phyloP scores from a whole-genome alignment of 2,888 invertebrate genomes.

The Sinodicranocentrus sp. region DNA sequence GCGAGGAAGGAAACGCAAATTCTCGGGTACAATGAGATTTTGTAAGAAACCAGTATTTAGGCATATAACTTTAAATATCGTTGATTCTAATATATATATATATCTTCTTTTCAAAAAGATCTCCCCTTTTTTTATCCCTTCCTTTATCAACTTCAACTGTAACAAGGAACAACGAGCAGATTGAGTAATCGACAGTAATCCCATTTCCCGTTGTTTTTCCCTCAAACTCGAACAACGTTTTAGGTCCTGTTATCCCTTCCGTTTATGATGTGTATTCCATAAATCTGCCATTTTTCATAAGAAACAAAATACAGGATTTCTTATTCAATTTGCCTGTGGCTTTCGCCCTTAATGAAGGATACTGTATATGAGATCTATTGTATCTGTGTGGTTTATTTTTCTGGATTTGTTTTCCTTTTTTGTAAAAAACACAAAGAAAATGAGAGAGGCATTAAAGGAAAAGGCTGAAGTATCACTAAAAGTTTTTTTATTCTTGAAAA shows the following conservation, averaged over 20 bases:
- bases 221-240: neutral
- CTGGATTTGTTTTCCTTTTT: too few relatives aligned
- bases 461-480: too few relatives aligned
- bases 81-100: neutral
- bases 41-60: neutral
- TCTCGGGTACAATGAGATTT: neutral
- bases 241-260: neutral
- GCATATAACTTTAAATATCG: neutral
- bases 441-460: too few relatives aligned
- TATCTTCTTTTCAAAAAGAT: too few relatives aligned
- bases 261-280: neutral
- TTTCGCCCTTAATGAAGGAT: too few relatives aligned
- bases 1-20: too few relatives aligned
- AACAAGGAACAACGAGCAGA: neutral
- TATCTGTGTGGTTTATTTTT: too few relatives aligned
- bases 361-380: too few relatives aligned
- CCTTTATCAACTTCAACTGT: too few relatives aligned
- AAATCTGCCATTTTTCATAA: neutral
- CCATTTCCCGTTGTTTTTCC: constrained; percentile 36
- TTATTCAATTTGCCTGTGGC: neutral
- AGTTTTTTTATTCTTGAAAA: too few relatives aligned
- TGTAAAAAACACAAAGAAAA: too few relatives aligned
- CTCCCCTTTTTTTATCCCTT: too few relatives aligned
- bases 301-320: neutral
- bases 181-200: constrained; percentile 24